phyloP scores from a whole-genome alignment of 1,140 invertebrate genomes.

The Ditylenchus dipsaci region DNA sequence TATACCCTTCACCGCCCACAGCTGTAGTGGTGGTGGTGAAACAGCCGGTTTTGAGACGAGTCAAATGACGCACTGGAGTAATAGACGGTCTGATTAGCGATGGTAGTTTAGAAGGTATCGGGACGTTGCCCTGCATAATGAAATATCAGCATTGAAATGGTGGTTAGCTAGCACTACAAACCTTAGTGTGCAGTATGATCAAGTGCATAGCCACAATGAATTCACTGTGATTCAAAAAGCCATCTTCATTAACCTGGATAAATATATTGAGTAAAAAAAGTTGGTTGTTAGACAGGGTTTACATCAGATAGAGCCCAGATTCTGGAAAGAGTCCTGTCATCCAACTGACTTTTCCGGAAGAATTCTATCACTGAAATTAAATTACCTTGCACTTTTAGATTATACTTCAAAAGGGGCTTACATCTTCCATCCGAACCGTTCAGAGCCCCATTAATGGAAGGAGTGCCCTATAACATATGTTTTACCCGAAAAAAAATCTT shows the following conservation, averaged over 20 bases:
- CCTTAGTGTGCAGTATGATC: constrained; percentile 63
- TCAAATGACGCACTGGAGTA: constrained; percentile 19
- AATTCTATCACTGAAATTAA: constrained; percentile 13
- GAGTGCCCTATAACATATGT: constrained; percentile 14
- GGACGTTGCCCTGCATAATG: constrained; percentile 26
- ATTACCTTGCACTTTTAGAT: neutral
- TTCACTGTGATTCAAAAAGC: constrained; percentile 86
- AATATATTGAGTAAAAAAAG: no score
- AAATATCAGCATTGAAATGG: no score
- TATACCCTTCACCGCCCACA: neutral
- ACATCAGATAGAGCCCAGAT: constrained; percentile 90
- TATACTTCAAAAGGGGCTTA: neutral
- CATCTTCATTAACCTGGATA: constrained; percentile 77
- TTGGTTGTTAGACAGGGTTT: neutral
- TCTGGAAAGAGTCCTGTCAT: constrained; percentile 28
- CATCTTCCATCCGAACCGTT: constrained; percentile 26
- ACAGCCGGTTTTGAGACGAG: neutral
- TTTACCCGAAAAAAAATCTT: neutral
- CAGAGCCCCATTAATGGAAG: constrained; percentile 27
- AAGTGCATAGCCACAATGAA: constrained; percentile 98
- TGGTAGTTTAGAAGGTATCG: constrained; percentile 29
- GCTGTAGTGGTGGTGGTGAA: constrained; percentile 1
- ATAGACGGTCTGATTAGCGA: constrained; percentile 23
- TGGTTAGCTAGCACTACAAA: no score
- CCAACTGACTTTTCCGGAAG: constrained; percentile 40